Evolutionary conservation across 2,888 invertebrate species (phyloP), one percentile per base, ranked within the genome.

Genomic region (Scelioninae gen. 2): DNA sequence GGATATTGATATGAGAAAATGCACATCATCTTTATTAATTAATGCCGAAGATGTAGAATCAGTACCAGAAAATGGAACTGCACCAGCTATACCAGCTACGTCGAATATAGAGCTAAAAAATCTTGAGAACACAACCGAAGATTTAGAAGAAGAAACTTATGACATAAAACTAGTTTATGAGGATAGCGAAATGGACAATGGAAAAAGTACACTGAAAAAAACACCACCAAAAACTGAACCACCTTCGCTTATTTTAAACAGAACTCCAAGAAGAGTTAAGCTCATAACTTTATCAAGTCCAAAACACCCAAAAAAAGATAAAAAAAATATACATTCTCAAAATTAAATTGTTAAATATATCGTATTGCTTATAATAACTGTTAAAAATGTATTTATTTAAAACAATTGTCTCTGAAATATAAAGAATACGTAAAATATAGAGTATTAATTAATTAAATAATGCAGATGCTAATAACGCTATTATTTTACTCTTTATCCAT

Each of bases 201-300:
- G 77, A 67, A 79, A 80, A 61, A 0, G 83, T 83, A 37, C 68
- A 15, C 33, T 2, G 0, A 69, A 57, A n/a, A 50, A 50, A 2
- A 80, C 81, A 22, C 79, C 82, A 15, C 73, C 75, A 1, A 81
- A 82, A 71, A 25, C 71, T 22, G 78, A 82, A 16, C 22, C 77
- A 15, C 69, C 80, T 15, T 39, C 70, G 18, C 52, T 74, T n/a
- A 50, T 80, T 11, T 28, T 77, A 4, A 87, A 87, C 0, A 92
- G 90, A 83, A 90, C 90, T 0, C 92, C 92, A 0, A 84, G 93
- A 13, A 86, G 94, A 74, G 92, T 94, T 2, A 89, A 90, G 74
- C 89, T 94, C 63, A 93, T 93, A 18, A 94, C 94, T 0, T 86
- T 94, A 33, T 93, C 94, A 2, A 94, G 94, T 80, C 94, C 94